These are phyloP conservation scores for Aphis gossypii DNA, from an alignment of 1,140 invertebrate genomes.

Conservation along the genomic window DNA sequence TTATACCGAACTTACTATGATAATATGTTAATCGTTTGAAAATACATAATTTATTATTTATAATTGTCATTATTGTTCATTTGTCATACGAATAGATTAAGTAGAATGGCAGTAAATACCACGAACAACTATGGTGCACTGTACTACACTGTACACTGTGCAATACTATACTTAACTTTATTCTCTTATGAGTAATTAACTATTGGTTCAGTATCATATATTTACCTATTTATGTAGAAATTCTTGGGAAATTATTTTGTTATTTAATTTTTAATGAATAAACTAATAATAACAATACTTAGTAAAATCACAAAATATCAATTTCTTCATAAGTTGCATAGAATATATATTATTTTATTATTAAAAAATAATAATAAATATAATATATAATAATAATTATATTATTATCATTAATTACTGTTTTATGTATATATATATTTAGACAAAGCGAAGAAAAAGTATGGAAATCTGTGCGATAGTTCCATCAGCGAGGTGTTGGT, in stretches of 20 bases:
- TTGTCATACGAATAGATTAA: neutral
- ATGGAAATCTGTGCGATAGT: slow-evolving; percentile 73
- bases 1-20: neutral
- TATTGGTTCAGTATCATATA: neutral
- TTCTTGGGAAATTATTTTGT: neutral
- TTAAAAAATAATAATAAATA: neutral
- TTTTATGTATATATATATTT: slow-evolving; percentile 59
- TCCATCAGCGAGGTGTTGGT: slow-evolving; percentile 62
- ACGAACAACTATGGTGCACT: no score
- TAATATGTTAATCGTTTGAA: neutral
- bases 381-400: neutral
- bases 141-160: no score
- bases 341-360: neutral
- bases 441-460: slow-evolving; percentile 93
- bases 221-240: neutral
- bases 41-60: neutral
- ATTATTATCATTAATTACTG: neutral
- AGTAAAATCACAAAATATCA: neutral
- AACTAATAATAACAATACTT: neutral
- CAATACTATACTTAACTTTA: neutral
- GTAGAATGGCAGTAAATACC: neutral
- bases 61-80: neutral
- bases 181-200: neutral
- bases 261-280: neutral
- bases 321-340: neutral